phyloP scores from a whole-genome alignment of 2,888 invertebrate genomes.

The Yponomeuta sedellus region DNA sequence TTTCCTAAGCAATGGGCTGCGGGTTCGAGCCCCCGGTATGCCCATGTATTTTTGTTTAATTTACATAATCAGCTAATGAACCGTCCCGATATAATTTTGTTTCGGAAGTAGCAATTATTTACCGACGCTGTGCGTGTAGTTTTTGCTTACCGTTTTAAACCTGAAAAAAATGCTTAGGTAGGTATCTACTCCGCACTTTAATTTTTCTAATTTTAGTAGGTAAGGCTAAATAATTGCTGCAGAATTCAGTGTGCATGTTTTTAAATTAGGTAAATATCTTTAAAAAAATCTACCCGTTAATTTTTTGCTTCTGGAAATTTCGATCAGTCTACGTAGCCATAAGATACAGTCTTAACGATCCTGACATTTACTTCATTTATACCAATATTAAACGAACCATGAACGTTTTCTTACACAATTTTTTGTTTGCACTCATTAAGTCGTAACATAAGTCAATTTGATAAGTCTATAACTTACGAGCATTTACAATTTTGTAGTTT shows the following conservation, averaged over 20 bases:
- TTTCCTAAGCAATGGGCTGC: slow-evolving; percentile 28
- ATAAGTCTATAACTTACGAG: slow-evolving; percentile 37
- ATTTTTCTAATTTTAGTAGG: neutral
- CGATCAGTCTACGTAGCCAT: slow-evolving; percentile 35
- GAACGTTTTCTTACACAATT: slow-evolving; percentile 29
- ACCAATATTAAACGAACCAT: slow-evolving; percentile 22
- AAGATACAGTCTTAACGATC: slow-evolving; percentile 37
- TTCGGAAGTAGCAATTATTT: neutral
- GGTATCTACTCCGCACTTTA: neutral
- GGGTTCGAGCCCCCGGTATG: neutral
- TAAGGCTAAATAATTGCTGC: neutral
- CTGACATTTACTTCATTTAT: slow-evolving; percentile 30
- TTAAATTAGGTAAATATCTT: neutral
- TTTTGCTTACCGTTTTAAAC: too few relatives aligned
- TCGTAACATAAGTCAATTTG: slow-evolving; percentile 34
- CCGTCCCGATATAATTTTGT: neutral
- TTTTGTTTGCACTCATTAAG: slow-evolving; percentile 28
- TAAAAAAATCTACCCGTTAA: neutral
- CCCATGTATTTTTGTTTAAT: slow-evolving; percentile 8
- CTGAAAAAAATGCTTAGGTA: too few relatives aligned
- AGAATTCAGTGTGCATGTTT: neutral
- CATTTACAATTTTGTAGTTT: neutral
- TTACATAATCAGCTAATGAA: slow-evolving; percentile 11
- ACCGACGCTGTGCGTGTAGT: too few relatives aligned
- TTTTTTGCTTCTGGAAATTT: slow-evolving; percentile 5